A percentile compares a stretch with the other conserved stretches of the same genome.
phyloP scores from a whole-genome alignment of 2,113 vertebrate genomes.

The Butorides virescens region DNA sequence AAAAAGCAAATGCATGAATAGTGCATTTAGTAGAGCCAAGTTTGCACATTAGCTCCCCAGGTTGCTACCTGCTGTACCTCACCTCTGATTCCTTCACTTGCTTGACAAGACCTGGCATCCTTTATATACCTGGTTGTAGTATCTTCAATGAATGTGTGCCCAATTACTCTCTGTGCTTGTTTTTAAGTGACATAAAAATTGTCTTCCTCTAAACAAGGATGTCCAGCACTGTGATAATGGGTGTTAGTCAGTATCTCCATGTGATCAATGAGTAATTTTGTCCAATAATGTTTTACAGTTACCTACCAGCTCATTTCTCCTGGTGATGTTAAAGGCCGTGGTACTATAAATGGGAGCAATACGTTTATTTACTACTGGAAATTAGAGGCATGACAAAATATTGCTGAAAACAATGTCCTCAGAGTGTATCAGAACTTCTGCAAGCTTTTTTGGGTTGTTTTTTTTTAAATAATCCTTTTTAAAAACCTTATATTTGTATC shows the following conservation, averaged over 20 bases:
- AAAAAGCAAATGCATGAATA: not conserved
- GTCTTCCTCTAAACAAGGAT: not conserved
- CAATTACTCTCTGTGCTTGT: rapidly evolving
- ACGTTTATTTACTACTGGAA: not conserved
- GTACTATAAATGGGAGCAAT: not conserved
- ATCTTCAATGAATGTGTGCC: not conserved
- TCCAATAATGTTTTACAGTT: not conserved
- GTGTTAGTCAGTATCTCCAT: not conserved
- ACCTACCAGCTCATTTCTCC: not conserved
- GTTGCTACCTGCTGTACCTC: not conserved
- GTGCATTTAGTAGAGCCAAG: not conserved
- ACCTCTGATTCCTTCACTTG: not conserved
- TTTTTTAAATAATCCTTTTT: not conserved
- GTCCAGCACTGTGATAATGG: not conserved
- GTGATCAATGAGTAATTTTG: not conserved
- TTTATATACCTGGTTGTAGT: not conserved
- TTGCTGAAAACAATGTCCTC: not conserved
- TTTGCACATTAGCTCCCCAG: rapidly evolving
- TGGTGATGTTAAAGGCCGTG: not conserved
- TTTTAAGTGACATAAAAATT: not conserved
- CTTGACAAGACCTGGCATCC: not conserved
- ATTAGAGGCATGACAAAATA: not conserved
- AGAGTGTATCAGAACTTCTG: not conserved
- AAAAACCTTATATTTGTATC: not conserved
- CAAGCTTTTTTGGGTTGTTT: not conserved